Percentiles rank a stretch among this genome's conserved stretches.
These are phyloP conservation scores for Acholoe squamosa DNA, from an alignment of 2,888 invertebrate genomes.

Conservation along the genomic window DNA sequence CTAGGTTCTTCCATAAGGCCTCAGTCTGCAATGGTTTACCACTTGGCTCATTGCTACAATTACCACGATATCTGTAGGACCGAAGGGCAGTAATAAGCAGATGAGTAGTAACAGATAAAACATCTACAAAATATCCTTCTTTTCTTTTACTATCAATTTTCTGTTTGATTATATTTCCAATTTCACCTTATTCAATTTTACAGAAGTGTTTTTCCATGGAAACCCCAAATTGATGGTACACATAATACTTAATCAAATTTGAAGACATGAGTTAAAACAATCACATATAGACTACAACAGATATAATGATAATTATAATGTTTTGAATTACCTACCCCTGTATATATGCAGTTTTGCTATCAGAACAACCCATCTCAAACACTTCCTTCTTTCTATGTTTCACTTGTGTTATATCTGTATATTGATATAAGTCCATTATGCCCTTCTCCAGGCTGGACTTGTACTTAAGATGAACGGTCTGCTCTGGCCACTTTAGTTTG, in stretches of 20 bases:
- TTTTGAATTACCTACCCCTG: background rate
- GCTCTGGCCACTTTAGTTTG: background rate
- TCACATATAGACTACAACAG: background rate
- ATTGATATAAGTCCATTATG: background rate
- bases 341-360: background rate
- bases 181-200: too few species aligned
- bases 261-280: background rate
- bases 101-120: too few species aligned
- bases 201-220: too few species aligned
- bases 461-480: constrained; percentile 20
- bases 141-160: too few species aligned
- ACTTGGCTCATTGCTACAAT: background rate
- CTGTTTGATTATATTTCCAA: too few species aligned
- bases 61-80: constrained; percentile 9
- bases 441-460: constrained; percentile 40
- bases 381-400: background rate
- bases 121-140: too few species aligned
- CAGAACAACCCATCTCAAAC: background rate
- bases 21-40: background rate
- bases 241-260: too few species aligned
- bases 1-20: constrained; percentile 38
- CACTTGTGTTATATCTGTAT: background rate
- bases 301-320: background rate
- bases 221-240: too few species aligned
- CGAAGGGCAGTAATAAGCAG: background rate